Percentiles rank a stretch among this genome's conserved stretches.
Conservation (phyloP, 2,888 invertebrate genomes). For the Loripinus fragilis region DNA sequence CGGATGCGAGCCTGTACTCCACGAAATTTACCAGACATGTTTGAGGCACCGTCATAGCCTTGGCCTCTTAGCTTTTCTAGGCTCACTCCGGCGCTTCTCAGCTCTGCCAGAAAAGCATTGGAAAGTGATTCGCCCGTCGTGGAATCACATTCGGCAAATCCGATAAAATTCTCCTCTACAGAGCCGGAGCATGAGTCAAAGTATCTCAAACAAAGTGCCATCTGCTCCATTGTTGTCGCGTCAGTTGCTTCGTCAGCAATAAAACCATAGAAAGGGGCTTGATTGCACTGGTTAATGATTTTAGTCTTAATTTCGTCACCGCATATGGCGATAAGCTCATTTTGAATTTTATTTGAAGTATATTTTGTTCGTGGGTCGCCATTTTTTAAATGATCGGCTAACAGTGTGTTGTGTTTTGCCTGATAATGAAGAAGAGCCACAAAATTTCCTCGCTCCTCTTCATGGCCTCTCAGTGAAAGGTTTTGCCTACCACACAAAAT, state of each 20-base stretch:
- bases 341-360: too few relatives aligned
- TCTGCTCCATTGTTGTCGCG: neutral
- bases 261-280: neutral
- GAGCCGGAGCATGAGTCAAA: neutral
- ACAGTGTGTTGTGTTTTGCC: too few relatives aligned
- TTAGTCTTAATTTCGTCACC: too few relatives aligned
- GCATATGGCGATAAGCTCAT: too few relatives aligned
- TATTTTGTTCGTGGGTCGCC: too few relatives aligned
- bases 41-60: too few relatives aligned
- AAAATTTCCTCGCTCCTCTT: slow-evolving; percentile 21
- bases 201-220: neutral
- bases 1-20: too few relatives aligned
- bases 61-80: slow-evolving; percentile 37
- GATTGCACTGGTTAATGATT: neutral
- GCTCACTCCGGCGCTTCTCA: slow-evolving; percentile 20
- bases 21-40: too few relatives aligned
- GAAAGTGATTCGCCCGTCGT: slow-evolving; percentile 27
- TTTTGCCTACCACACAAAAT: slow-evolving; percentile 33
- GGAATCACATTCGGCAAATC: slow-evolving; percentile 7
- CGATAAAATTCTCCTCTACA: neutral
- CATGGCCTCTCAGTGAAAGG: slow-evolving; percentile 33
- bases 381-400: too few relatives aligned
- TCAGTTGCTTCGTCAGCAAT: slow-evolving; percentile 6
- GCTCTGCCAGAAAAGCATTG: neutral
- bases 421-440: too few relatives aligned